Percentiles rank a stretch among this genome's conserved stretches.
Conservation (phyloP, 2,797 vertebrate species). For the Staurois parvus region DNA sequence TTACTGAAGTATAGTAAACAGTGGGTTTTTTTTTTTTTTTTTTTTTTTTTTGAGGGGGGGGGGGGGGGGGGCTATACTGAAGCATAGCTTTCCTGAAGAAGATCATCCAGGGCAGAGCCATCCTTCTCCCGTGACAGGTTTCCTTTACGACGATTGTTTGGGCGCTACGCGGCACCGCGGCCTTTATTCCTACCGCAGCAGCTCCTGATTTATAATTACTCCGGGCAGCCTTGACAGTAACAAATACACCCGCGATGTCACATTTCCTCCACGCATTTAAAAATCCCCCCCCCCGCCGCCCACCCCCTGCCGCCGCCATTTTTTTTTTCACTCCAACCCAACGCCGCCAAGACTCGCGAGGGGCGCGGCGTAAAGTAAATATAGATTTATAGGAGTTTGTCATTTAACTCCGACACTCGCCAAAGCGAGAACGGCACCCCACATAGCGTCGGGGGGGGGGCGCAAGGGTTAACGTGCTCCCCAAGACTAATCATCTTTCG, state of each 20-base stretch:
- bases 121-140: too few relatives aligned
- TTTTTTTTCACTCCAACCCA: slow-evolving; percentile 24
- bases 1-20: too few relatives aligned
- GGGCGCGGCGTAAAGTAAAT: slow-evolving; percentile 48
- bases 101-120: too few relatives aligned
- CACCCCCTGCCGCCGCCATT: too few relatives aligned
- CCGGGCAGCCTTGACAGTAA: neutral
- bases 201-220: neutral
- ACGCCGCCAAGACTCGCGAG: slow-evolving; percentile 19
- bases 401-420: slow-evolving; percentile 36
- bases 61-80: too few relatives aligned
- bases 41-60: too few relatives aligned
- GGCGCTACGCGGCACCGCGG: too few relatives aligned
- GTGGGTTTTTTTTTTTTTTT: too few relatives aligned
- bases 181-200: too few relatives aligned
- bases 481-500: slow-evolving; percentile 85
- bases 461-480: slow-evolving; percentile 48
- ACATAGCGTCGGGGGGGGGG: neutral
- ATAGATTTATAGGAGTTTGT: slow-evolving; percentile 50
- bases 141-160: too few relatives aligned
- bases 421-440: neutral
- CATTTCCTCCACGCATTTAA: slow-evolving; percentile 4
- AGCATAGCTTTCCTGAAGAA: too few relatives aligned
- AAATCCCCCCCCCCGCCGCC: slow-evolving; percentile 10
- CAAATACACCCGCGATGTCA: slow-evolving; percentile 12